Evolutionary conservation across 2,888 invertebrate genomes (phyloP).

Genomic region (Eurytoma adleriae): DNA sequence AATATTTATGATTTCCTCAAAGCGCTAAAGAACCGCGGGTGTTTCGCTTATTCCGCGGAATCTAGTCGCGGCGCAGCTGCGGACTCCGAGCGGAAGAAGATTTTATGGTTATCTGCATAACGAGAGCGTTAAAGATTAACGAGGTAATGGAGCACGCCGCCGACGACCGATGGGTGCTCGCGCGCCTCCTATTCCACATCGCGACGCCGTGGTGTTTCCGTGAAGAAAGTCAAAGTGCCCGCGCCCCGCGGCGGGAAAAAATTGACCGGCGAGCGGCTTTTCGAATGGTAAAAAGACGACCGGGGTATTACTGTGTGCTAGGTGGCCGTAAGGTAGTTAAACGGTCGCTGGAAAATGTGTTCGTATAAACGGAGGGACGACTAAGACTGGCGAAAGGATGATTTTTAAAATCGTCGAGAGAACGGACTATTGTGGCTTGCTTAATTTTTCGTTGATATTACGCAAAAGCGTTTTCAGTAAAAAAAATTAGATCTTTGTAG

Average conservation of each 20-base stretch:
- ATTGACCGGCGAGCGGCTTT: constrained; percentile 5
- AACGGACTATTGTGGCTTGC: background rate
- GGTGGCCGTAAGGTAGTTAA: constrained; percentile 31
- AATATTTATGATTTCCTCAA: constrained; percentile 52
- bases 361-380: constrained; percentile 7
- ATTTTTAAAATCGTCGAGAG: constrained; percentile 43
- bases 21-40: background rate
- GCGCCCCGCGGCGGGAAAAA: constrained; percentile 4
- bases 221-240: constrained; percentile 53
- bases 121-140: constrained; percentile 58
- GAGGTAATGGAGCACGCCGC: constrained; percentile 50
- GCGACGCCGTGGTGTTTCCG: constrained; percentile 43
- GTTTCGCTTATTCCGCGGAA: constrained; percentile 14
- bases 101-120: constrained; percentile 55
- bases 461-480: constrained; percentile 8
- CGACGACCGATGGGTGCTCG: background rate
- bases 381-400: constrained; percentile 33
- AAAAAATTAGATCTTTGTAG: background rate
- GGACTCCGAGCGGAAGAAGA: constrained; percentile 52
- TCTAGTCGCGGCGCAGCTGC: background rate
- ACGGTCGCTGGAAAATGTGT: constrained; percentile 25
- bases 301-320: constrained; percentile 23
- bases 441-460: constrained; percentile 35
- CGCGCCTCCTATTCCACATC: background rate
- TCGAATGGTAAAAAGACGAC: background rate